Evolutionary conservation across 2,888 invertebrate genomes (phyloP).

Genomic region (Xylota sylvarum): DNA sequence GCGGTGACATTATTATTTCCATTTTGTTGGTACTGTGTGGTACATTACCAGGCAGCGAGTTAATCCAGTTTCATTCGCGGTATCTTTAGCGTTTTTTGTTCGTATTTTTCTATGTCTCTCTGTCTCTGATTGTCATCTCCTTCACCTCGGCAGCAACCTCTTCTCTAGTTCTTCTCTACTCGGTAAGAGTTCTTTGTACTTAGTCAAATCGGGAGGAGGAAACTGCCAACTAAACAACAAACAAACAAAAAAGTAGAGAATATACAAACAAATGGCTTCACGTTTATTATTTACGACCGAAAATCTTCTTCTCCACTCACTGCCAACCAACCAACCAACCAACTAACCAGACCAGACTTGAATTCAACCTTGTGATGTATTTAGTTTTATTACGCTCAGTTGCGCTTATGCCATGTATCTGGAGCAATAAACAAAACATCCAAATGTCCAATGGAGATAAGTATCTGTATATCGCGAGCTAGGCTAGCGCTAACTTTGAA

Average conservation of each 20-base stretch:
- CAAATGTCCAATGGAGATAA: conserved; percentile 73
- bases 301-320: conserved; percentile 40
- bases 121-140: conserved; percentile 68
- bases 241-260: neutral
- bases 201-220: conserved; percentile 63
- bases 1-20: conserved; percentile 70
- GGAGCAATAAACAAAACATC: conserved; percentile 77
- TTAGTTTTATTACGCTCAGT: conserved; percentile 76
- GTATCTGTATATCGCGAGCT: conserved; percentile 61
- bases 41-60: conserved; percentile 62
- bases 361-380: conserved; percentile 70
- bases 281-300: conserved; percentile 77
- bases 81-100: conserved; percentile 50
- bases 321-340: too few species aligned
- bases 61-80: conserved; percentile 69
- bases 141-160: conserved; percentile 63
- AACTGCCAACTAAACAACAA: conserved; percentile 54
- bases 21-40: conserved; percentile 58
- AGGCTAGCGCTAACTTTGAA: conserved; percentile 62
- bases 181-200: conserved; percentile 66
- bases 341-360: neutral
- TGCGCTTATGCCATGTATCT: conserved; percentile 73
- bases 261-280: conserved; percentile 68
- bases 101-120: conserved; percentile 29
- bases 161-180: conserved; percentile 2